Percentiles rank a stretch among this genome's conserved stretches.
Conservation (phyloP, 2,797 vertebrate species). For the Danio kyathit region DNA sequence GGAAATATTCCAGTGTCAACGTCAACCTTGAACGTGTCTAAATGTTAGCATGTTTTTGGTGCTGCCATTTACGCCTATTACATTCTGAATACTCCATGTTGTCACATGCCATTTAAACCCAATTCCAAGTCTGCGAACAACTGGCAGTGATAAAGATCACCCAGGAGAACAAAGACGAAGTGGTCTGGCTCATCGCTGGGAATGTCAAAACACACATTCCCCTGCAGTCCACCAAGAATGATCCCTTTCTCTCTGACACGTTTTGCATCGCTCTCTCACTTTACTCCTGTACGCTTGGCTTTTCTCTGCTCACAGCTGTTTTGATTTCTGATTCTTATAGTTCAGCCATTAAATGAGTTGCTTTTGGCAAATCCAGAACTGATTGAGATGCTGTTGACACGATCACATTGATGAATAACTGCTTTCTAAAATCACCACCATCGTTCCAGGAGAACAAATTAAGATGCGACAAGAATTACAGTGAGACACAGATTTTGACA, state of each 20-base stretch:
- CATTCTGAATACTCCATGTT: slow-evolving; percentile 49
- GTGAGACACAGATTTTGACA: no score
- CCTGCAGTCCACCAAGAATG: not conserved
- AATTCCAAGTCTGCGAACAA: slow-evolving; percentile 47
- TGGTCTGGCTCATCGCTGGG: slow-evolving; percentile 40
- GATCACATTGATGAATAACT: not conserved
- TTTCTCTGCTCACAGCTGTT: slow-evolving; percentile 24
- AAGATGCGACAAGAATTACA: not conserved
- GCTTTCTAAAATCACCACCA: not conserved
- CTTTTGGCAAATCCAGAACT: slow-evolving; percentile 17
- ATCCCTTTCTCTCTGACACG: slow-evolving; percentile 6
- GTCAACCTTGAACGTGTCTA: no score
- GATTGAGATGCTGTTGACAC: slow-evolving; percentile 2
- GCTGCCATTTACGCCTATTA: not conserved
- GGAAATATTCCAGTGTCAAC: not conserved
- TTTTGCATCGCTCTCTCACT: not conserved
- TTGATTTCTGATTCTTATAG: slow-evolving; percentile 27
- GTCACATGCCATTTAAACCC: slow-evolving; percentile 14
- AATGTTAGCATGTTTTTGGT: no score
- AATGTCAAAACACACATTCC: slow-evolving; percentile 56
- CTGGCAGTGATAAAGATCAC: slow-evolving; percentile 52
- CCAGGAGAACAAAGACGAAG: slow-evolving; percentile 51
- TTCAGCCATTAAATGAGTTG: slow-evolving; percentile 2
- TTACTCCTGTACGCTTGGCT: slow-evolving; percentile 16
- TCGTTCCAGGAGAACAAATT: not conserved